phyloP scores from a whole-genome alignment of 2,888 invertebrate genomes.

The Cryptophagus acutangulus region DNA sequence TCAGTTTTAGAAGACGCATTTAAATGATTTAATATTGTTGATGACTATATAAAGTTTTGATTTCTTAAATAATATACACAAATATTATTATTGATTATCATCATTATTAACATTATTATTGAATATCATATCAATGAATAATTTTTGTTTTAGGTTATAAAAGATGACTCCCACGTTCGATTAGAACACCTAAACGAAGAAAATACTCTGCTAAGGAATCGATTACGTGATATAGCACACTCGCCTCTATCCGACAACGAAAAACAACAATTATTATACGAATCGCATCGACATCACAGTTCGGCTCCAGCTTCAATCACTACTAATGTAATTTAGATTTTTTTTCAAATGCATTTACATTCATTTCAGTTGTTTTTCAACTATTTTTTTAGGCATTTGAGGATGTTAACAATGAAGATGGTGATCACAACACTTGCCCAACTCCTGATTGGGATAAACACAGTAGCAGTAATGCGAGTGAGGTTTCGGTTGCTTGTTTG shows the following conservation, averaged over 20 bases:
- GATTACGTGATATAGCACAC: conserved; percentile 73
- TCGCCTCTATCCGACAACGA: conserved; percentile 79
- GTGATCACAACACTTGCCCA: conserved; percentile 61
- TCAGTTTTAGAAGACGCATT: no score
- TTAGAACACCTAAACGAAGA: conserved; percentile 69
- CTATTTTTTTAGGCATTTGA: conserved; percentile 30
- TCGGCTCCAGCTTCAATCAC: conserved; percentile 78
- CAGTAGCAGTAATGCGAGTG: conserved; percentile 80
- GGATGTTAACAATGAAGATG: conserved; percentile 34
- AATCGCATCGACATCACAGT: conserved; percentile 63
- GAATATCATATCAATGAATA: neutral
- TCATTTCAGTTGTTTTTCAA: conserved; percentile 5
- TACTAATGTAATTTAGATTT: conserved; percentile 43
- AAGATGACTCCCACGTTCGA: conserved; percentile 59
- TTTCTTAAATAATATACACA: no score
- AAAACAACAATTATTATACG: conserved; percentile 74
- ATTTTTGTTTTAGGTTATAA: conserved; percentile 28
- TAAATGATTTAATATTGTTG: no score
- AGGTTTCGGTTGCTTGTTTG: conserved; percentile 85
- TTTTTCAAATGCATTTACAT: conserved; percentile 1
- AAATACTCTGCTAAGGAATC: conserved; percentile 68
- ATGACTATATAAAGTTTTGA: no score
- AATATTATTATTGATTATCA: no score
- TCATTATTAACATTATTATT: neutral
- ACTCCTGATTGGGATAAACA: conserved; percentile 91